Percentiles rank a stretch among this genome's conserved stretches.
Evolutionary conservation across 2,113 vertebrate species (phyloP).

Genomic region (Zeus faber): DNA sequence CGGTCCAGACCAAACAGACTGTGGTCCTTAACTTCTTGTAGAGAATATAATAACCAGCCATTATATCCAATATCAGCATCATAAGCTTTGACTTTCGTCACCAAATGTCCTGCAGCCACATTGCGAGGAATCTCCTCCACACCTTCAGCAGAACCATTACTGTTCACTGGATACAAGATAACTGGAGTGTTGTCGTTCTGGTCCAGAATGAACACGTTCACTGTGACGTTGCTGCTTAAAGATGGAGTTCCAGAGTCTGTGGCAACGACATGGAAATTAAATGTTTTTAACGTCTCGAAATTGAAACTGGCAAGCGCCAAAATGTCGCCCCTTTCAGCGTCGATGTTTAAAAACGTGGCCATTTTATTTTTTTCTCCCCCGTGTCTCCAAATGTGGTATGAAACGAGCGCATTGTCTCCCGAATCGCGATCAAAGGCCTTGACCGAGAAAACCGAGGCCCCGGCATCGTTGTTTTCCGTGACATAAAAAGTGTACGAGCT

Average conservation of each 20-base stretch:
- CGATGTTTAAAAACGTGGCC: slow-evolving; percentile 40
- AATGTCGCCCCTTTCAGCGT: slow-evolving; percentile 44
- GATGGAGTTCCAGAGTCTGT: slow-evolving; percentile 48
- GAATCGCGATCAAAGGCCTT: slow-evolving; percentile 51
- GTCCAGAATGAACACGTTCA: slow-evolving; percentile 46
- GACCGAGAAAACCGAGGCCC: slow-evolving; percentile 43
- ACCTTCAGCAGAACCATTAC: slow-evolving; percentile 7
- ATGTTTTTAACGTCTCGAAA: slow-evolving; percentile 37
- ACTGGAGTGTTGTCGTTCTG: too few species aligned
- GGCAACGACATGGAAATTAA: slow-evolving; percentile 33
- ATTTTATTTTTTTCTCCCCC: background rate
- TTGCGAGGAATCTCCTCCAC: too few species aligned
- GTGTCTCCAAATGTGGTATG: slow-evolving; percentile 42
- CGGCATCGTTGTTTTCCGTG: slow-evolving; percentile 54
- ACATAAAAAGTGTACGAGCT: slow-evolving; percentile 54
- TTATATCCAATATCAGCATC: too few species aligned
- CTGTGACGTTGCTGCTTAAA: slow-evolving; percentile 39
- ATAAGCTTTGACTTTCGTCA: too few species aligned
- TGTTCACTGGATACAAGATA: slow-evolving; percentile 32
- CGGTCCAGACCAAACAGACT: too few species aligned
- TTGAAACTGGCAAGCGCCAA: slow-evolving; percentile 50
- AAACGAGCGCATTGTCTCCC: slow-evolving; percentile 37
- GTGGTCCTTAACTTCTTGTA: too few species aligned
- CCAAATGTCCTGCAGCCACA: too few species aligned
- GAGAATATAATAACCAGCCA: slow-evolving; percentile 40